Evolutionary conservation across 2,888 invertebrate species (phyloP), one percentile per base, ranked within the genome.

Genomic region (Tridacna crocea): DNA sequence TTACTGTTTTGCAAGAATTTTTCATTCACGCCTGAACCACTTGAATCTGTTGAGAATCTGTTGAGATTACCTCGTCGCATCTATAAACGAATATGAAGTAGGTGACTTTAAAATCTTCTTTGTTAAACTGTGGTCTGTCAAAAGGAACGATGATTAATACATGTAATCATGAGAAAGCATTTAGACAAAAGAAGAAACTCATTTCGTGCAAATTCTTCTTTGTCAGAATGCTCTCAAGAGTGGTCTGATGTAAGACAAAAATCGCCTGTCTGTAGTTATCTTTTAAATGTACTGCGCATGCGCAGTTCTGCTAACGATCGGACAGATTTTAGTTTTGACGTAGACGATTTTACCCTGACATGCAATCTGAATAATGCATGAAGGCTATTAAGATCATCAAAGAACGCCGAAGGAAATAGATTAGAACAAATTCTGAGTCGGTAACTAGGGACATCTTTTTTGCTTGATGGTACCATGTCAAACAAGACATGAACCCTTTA

Each of bases 321-420:
- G 4, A 17, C 36, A 66, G n/a, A 46, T 46, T 66, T 66, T 66
- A 46, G 66, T 66, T 66, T 66, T 66, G 66, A 66, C 66, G 66
- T n/a, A n/a, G 66, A 10, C 46, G 36, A 66, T 66, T 66, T 66
- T 19, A n/a, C 6, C 17, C 46, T 66, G 66, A 46, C 66, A 66
- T 36, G 66, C 66, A 66, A 66, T 46, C 66, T 66, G 66, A 66
- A 66, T 66, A 66, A 66, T 66, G 46, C 15, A 66, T 66, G 36
- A 66, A n/a, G 66, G 66, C 66, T 36, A 66, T 66, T 66, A 66
- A 66, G 46, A 46, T 46, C 66, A 46, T 66, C 66, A 66, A 66
- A 66, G 66, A 66, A 66, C 66, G 15, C 46, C 36, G 66, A 66
- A 66, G 46, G 66, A 66, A 66, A 46, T 66, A 66, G 36, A 66